phyloP scores from a whole-genome alignment of 2,113 vertebrate species.

The Megaceryle torquata region DNA sequence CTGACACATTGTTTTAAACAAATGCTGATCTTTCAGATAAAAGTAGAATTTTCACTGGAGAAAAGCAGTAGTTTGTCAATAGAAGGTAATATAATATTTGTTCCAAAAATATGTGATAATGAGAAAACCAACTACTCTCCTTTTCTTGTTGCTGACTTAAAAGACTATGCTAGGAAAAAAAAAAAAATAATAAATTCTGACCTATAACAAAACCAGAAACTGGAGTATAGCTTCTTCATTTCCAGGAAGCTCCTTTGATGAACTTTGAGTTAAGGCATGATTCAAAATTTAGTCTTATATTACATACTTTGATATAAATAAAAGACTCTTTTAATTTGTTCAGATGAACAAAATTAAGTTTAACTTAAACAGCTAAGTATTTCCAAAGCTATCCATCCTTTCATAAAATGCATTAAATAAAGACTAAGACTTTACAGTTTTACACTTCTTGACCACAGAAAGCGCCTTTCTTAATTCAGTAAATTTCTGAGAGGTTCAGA shows the following conservation, averaged over 20 bases:
- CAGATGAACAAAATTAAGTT: background rate
- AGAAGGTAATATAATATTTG: background rate
- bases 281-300: background rate
- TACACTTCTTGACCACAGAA: background rate
- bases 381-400: background rate
- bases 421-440: background rate
- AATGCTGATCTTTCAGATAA: conserved; percentile 40
- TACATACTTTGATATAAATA: background rate
- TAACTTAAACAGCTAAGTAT: background rate
- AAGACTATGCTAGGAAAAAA: background rate
- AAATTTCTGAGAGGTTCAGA: background rate
- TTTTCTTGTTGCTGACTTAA: background rate
- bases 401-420: background rate
- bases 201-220: background rate
- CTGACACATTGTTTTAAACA: conserved; percentile 26
- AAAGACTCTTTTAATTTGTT: background rate
- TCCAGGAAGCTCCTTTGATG: background rate
- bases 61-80: background rate
- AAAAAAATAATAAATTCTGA: background rate
- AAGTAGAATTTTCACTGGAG: background rate
- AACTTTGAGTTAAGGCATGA: background rate
- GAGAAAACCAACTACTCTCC: background rate
- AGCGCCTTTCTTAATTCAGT: background rate
- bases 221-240: background rate
- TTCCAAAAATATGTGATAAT: background rate